Conservation (phyloP, 1,140 invertebrate species). For the Lasioglossum albipes region DNA sequence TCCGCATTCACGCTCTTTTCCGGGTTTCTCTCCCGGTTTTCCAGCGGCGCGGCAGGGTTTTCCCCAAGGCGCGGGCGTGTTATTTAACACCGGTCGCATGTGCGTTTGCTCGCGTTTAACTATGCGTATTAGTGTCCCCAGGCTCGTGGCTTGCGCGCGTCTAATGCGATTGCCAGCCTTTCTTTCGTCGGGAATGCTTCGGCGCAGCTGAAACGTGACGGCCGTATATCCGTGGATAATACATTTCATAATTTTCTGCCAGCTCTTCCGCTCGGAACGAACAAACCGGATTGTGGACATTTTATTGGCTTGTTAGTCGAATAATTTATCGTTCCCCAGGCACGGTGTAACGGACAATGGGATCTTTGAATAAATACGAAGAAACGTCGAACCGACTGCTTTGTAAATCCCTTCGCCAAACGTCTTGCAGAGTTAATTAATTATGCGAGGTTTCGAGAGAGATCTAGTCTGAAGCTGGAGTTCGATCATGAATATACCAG, state of each 20-base stretch:
- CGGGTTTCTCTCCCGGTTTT: conserved; percentile 1
- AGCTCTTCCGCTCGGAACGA: not conserved
- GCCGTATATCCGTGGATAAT: not conserved
- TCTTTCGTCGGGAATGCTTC: not conserved
- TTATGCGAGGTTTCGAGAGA: too few species aligned
- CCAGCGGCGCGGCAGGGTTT: not conserved
- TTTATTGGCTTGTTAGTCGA: not conserved
- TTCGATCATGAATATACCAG: too few species aligned
- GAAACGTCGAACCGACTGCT: too few species aligned
- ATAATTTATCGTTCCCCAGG: not conserved
- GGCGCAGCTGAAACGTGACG: not conserved
- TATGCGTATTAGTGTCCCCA: conserved; percentile 11
- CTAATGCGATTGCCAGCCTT: conserved; percentile 21
- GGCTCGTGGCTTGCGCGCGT: not conserved
- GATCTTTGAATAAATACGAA: not conserved
- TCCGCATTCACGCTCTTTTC: not conserved
- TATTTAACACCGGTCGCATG: conserved; percentile 44
- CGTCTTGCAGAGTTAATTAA: too few species aligned
- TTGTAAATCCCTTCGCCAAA: too few species aligned
- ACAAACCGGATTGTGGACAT: not conserved
- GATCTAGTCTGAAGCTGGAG: too few species aligned
- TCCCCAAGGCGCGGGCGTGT: not conserved
- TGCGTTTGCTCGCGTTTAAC: conserved; percentile 33
- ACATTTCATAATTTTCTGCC: not conserved
- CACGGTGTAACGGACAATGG: not conserved